Conservation (phyloP, 2,113 vertebrate genomes). For the Xyliphius kryptos region DNA sequence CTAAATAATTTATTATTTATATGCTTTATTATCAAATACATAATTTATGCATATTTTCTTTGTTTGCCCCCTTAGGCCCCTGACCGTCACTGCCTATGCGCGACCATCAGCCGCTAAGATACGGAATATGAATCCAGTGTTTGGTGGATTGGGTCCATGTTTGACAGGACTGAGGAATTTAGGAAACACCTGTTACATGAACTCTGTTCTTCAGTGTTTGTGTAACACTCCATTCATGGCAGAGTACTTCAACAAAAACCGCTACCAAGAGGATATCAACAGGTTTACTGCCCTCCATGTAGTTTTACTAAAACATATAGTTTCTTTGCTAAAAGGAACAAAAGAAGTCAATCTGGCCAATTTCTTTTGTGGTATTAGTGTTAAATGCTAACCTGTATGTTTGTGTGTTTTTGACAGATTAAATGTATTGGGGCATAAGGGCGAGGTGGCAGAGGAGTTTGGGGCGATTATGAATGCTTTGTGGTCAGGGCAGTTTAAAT, state of each 20-base stretch:
- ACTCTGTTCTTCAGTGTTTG: conserved; percentile 95
- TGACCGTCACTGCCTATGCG: conserved; percentile 52
- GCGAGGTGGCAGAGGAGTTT: conserved; percentile 96
- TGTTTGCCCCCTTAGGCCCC: conserved; percentile 49
- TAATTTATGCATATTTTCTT: neutral
- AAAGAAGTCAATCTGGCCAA: no score
- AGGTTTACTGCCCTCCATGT: conserved; percentile 57
- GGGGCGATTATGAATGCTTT: conserved; percentile 93
- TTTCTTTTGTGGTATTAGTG: neutral
- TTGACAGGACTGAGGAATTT: conserved; percentile 92
- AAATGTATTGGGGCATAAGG: conserved; percentile 92
- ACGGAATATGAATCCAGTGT: conserved; percentile 87
- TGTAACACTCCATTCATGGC: conserved; percentile 86
- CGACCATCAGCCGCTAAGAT: conserved; percentile 89
- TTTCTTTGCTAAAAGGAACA: neutral
- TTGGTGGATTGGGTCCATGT: conserved; percentile 82
- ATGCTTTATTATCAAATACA: neutral
- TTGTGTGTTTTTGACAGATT: conserved; percentile 57
- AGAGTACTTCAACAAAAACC: conserved; percentile 90
- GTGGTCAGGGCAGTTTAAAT: conserved; percentile 90
- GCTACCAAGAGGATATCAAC: conserved; percentile 93
- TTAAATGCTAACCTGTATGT: neutral
- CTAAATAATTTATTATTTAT: no score
- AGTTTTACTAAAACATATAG: neutral
- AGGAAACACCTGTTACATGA: conserved; percentile 99